Conservation (phyloP, 2,797 vertebrate genomes). For the Bovichtus variegatus region DNA sequence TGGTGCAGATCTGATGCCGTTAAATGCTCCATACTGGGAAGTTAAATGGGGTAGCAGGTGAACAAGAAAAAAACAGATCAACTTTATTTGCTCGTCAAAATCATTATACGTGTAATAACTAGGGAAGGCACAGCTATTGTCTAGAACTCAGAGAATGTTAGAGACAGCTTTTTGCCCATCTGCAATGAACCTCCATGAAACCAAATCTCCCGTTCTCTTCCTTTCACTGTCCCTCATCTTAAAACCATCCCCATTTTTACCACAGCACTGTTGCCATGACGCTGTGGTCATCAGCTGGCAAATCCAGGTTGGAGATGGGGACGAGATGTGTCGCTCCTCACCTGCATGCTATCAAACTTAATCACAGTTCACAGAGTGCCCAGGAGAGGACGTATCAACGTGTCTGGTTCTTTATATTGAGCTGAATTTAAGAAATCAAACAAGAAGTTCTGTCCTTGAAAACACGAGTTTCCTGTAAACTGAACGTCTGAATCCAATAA, state of each 20-base stretch:
- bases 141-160: neutral
- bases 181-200: neutral
- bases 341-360: neutral
- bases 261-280: slow-evolving; percentile 18
- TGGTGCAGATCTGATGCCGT: slow-evolving; percentile 11
- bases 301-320: slow-evolving; percentile 22
- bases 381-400: neutral
- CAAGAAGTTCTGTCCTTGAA: neutral
- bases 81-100: slow-evolving; percentile 2
- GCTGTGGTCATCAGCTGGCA: neutral
- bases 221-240: neutral
- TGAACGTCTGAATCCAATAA: neutral
- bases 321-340: neutral
- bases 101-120: slow-evolving; percentile 8
- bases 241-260: neutral
- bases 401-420: too few species aligned
- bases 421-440: too few species aligned
- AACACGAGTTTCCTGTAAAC: neutral
- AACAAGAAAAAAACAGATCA: slow-evolving; percentile 35
- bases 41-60: slow-evolving; percentile 12
- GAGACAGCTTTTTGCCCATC: neutral
- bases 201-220: neutral
- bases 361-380: neutral
- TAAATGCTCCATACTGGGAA: slow-evolving; percentile 6
- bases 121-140: neutral